Evolutionary conservation across 2,888 invertebrate genomes (phyloP).

Genomic region (Mythimna loreyi): DNA sequence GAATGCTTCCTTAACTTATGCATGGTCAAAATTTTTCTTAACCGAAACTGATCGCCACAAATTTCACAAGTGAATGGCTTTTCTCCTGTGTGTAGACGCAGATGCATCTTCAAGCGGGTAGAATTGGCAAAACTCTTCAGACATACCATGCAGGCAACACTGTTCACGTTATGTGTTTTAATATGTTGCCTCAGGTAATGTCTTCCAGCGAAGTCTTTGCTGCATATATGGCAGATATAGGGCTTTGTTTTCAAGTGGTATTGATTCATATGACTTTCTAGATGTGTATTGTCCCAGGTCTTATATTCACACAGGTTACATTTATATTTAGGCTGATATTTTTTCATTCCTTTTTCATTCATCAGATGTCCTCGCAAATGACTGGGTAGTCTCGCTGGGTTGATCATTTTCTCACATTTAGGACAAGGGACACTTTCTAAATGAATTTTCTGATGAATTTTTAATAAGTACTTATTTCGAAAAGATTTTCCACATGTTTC

Average conservation of each 20-base stretch:
- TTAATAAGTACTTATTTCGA: conserved; percentile 57
- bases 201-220: conserved; percentile 70
- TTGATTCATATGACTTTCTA: conserved; percentile 72
- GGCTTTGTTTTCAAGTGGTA: conserved; percentile 71
- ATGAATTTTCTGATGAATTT: conserved; percentile 68
- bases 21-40: conserved; percentile 73
- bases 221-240: conserved; percentile 69
- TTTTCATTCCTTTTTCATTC: conserved; percentile 26
- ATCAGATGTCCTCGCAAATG: conserved; percentile 68
- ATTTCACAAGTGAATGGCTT: conserved; percentile 75
- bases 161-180: conserved; percentile 64
- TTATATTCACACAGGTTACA: conserved; percentile 63
- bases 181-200: conserved; percentile 68
- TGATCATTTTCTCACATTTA: conserved; percentile 66
- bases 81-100: conserved; percentile 74
- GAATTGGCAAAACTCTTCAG: conserved; percentile 72
- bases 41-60: conserved; percentile 72
- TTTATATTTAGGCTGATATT: conserved; percentile 37
- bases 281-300: conserved; percentile 57
- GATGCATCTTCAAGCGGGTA: conserved; percentile 73
- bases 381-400: conserved; percentile 61
- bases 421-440: conserved; percentile 66
- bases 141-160: conserved; percentile 66
- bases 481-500: conserved; percentile 71
- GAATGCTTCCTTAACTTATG: conserved; percentile 73